Conservation (phyloP, 2,113 vertebrate genomes). For the Pterocles burchelli region DNA sequence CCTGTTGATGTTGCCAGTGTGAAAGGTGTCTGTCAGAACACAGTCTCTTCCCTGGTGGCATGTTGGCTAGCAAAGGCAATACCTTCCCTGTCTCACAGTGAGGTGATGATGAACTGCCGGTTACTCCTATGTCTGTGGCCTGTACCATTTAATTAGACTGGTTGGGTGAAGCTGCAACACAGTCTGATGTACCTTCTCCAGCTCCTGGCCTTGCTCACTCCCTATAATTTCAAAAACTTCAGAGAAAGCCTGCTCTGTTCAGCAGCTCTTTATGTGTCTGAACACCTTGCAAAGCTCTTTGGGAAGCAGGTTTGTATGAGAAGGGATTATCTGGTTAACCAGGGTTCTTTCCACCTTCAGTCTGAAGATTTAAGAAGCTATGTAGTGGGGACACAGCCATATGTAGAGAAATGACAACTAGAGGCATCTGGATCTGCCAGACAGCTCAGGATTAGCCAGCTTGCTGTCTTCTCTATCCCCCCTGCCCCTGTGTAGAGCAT, state of each 20-base stretch:
- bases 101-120: not conserved
- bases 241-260: not conserved
- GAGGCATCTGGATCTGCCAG: not conserved
- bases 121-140: not conserved
- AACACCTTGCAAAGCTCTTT: not conserved
- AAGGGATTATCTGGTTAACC: not conserved
- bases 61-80: not conserved
- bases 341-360: not conserved
- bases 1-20: not conserved
- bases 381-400: too few species aligned
- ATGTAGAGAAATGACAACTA: not conserved
- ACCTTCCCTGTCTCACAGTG: not conserved
- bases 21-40: not conserved
- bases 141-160: not conserved
- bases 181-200: not conserved
- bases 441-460: not conserved
- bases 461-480: not conserved
- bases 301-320: not conserved
- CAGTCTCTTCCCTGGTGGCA: not conserved
- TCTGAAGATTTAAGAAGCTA: not conserved
- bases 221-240: not conserved
- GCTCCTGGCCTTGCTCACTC: not conserved
- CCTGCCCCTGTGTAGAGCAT: not conserved
- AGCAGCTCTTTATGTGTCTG: not conserved
- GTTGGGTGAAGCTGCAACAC: not conserved